Percentiles rank a stretch among this genome's conserved stretches.
Conservation (phyloP, 1,140 invertebrate species). For the Arion vulgaris region DNA sequence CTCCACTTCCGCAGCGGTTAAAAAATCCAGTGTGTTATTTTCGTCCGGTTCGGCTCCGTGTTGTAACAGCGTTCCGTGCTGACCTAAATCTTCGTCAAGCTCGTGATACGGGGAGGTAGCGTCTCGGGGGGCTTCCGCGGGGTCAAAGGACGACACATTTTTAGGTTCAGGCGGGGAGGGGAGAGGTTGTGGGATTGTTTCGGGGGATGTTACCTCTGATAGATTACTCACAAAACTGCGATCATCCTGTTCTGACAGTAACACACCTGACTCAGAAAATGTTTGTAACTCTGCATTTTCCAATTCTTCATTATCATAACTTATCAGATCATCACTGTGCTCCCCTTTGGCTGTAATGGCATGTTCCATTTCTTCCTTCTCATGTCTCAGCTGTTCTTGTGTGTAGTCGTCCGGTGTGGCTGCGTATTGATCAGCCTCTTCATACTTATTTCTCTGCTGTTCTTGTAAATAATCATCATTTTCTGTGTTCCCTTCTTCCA, state of each 20-base stretch:
- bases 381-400: not conserved
- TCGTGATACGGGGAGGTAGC: not conserved
- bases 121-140: not conserved
- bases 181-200: slow-evolving; percentile 24
- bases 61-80: slow-evolving; percentile 10
- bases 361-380: not conserved
- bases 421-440: not conserved
- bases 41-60: not conserved
- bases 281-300: not conserved
- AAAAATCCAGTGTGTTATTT: slow-evolving; percentile 15
- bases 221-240: slow-evolving; percentile 17
- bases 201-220: slow-evolving; percentile 1
- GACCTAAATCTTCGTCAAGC: slow-evolving; percentile 23
- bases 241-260: not conserved
- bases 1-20: slow-evolving; percentile 32
- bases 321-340: not conserved
- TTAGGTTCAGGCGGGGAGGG: slow-evolving; percentile 28
- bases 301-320: not conserved
- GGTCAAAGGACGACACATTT: slow-evolving; percentile 15
- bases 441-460: not conserved
- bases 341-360: not conserved
- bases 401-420: not conserved
- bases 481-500: not conserved
- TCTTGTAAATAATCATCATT: not conserved
- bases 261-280: not conserved